Conservation (phyloP, 2,113 vertebrate species). For the Rhinolophus ferrumequinum region DNA sequence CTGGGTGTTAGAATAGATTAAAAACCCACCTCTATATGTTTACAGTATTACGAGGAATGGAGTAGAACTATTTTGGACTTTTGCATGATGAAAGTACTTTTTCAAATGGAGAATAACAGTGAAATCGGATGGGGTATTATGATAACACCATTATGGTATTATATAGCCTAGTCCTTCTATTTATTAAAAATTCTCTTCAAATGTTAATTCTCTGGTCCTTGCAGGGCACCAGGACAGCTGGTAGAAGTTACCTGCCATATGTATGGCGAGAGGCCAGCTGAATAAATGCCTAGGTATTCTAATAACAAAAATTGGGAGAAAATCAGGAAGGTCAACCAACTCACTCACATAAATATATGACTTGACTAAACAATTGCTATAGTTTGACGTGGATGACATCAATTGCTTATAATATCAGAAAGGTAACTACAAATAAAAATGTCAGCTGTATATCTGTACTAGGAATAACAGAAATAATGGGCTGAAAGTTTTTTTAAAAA, state of each 20-base stretch:
- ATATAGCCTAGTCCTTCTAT: neutral
- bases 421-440: conserved; percentile 24
- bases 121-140: neutral
- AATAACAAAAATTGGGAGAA: neutral
- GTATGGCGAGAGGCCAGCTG: neutral
- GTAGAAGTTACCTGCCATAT: neutral
- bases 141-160: neutral
- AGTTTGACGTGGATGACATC: neutral
- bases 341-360: conserved; percentile 14
- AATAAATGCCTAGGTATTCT: neutral
- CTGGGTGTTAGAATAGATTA: neutral
- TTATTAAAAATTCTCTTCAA: neutral
- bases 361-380: conserved; percentile 11
- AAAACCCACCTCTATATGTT: neutral
- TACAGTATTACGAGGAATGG: neutral
- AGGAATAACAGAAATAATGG: conserved; percentile 1
- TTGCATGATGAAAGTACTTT: neutral
- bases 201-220: neutral
- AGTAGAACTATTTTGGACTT: conserved; percentile 1
- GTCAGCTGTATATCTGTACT: neutral
- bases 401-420: conserved; percentile 21
- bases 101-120: neutral
- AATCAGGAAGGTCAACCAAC: conserved; percentile 24
- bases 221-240: neutral
- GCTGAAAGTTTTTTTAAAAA: neutral